Conservation (phyloP, 2,888 invertebrate genomes). For the Tortrix viridana region DNA sequence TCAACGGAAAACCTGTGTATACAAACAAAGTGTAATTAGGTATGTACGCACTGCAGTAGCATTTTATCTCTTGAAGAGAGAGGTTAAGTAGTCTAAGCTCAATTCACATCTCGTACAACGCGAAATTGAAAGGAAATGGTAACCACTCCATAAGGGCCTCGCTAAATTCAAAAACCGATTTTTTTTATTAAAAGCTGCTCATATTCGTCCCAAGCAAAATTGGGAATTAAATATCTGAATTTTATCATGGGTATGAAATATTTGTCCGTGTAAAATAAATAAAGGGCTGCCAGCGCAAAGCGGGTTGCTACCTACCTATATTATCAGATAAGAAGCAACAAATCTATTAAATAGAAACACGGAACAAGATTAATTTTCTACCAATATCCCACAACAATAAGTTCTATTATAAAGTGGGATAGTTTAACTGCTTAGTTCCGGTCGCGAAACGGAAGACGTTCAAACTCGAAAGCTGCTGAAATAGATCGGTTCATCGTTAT, state of each 20-base stretch:
- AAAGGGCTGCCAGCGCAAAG: neutral
- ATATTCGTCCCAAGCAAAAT: no score
- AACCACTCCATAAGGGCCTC: neutral
- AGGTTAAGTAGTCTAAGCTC: conserved; percentile 13
- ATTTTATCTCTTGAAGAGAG: conserved; percentile 12
- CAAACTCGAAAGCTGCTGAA: conserved; percentile 17
- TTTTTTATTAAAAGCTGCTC: neutral
- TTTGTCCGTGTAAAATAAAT: neutral
- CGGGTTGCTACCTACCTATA: neutral
- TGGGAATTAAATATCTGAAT: neutral
- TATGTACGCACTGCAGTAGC: conserved; percentile 25
- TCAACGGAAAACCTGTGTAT: conserved; percentile 2
- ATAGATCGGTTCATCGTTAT: conserved; percentile 15
- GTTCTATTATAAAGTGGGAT: conserved; percentile 31
- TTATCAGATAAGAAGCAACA: conserved; percentile 8
- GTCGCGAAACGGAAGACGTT: conserved; percentile 6
- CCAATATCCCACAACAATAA: conserved; percentile 28
- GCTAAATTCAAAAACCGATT: neutral
- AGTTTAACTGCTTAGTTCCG: conserved; percentile 26
- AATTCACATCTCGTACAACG: conserved; percentile 15
- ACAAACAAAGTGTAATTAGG: conserved; percentile 8
- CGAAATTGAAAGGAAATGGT: conserved; percentile 16
- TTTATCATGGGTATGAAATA: neutral
- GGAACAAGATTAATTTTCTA: conserved; percentile 25
- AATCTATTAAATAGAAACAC: conserved; percentile 9